phyloP scores from a whole-genome alignment of 1,140 invertebrate species.

The Chlorops oryzae region DNA sequence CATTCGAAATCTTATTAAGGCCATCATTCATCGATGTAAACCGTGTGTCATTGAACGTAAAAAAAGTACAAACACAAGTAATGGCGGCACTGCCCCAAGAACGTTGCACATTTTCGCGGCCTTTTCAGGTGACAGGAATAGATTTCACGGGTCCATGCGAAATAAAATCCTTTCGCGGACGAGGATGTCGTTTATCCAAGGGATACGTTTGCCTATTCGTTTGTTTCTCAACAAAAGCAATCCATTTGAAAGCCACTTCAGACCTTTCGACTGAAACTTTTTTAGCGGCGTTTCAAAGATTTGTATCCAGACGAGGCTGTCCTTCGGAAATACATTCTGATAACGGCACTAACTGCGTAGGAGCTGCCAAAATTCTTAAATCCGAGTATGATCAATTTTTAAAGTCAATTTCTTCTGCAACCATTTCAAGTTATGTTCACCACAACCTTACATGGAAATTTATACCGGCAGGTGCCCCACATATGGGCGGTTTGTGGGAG shows the following conservation, averaged over 20 bases:
- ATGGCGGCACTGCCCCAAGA: too few species aligned
- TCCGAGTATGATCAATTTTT: too few species aligned
- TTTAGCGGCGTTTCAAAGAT: constrained; percentile 30
- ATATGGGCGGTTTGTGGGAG: too few species aligned
- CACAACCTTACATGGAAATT: too few species aligned
- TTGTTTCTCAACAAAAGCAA: too few species aligned
- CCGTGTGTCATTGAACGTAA: too few species aligned
- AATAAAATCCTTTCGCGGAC: neutral
- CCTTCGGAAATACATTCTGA: constrained; percentile 27
- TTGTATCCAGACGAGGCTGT: constrained; percentile 27
- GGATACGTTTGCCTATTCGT: neutral
- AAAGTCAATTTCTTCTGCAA: too few species aligned
- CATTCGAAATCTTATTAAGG: too few species aligned
- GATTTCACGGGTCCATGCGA: constrained; percentile 3
- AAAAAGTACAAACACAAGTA: too few species aligned
- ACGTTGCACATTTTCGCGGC: neutral
- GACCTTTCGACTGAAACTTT: constrained; percentile 14
- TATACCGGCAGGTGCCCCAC: too few species aligned
- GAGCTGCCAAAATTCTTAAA: constrained; percentile 17
- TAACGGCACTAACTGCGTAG: constrained; percentile 39
- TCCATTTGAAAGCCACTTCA: neutral
- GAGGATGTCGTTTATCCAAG: neutral
- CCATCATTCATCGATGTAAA: too few species aligned
- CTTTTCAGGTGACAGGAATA: neutral
- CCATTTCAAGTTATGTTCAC: too few species aligned